Conservation (phyloP, 2,113 vertebrate genomes). For the Paedocypris sp. region DNA sequence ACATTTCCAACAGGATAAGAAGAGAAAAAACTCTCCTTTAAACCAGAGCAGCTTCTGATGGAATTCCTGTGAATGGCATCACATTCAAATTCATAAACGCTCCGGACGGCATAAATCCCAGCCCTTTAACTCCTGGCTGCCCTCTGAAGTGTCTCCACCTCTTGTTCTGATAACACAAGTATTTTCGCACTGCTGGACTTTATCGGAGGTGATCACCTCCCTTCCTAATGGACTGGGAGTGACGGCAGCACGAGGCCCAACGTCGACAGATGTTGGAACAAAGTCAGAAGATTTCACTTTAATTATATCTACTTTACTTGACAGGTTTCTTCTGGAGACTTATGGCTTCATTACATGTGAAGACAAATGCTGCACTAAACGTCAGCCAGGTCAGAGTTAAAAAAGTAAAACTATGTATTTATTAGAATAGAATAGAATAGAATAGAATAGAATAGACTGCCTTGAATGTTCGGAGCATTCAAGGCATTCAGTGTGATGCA, state of each 20-base stretch:
- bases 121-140: neutral
- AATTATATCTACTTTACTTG: too few relatives aligned
- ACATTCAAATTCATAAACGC: neutral
- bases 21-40: neutral
- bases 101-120: neutral
- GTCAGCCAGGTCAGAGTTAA: too few relatives aligned
- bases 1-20: constrained; percentile 1
- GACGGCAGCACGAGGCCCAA: neutral
- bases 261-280: constrained; percentile 4
- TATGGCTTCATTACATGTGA: too few relatives aligned
- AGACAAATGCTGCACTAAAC: too few relatives aligned
- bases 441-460: too few relatives aligned
- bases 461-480: too few relatives aligned
- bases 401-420: too few relatives aligned
- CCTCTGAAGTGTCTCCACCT: constrained; percentile 6
- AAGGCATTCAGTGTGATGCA: too few relatives aligned
- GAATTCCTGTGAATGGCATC: neutral
- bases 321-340: too few relatives aligned
- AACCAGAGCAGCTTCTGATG: neutral
- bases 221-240: constrained; percentile 22
- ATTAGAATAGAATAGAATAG: too few relatives aligned
- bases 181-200: constrained; percentile 24
- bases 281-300: constrained; percentile 9
- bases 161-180: constrained; percentile 15
- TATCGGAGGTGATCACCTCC: constrained; percentile 3